Base-by-base conservation (phyloP, 2,888 invertebrate genomes). In the Stenurella melanura region DNA sequence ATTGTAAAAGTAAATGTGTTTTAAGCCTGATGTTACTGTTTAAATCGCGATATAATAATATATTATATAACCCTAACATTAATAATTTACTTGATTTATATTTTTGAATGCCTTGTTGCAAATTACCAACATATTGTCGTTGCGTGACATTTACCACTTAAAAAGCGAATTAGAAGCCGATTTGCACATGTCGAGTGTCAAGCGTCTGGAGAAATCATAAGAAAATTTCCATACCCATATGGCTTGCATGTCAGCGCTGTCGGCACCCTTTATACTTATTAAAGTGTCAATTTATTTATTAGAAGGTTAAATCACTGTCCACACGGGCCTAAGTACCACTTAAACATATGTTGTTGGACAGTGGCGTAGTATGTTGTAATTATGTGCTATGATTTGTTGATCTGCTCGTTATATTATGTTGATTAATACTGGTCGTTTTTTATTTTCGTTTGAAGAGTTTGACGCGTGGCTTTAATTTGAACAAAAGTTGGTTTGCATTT, bases 221-320 rank as follows among this genome's bases (percentile, higher is more conserved):
- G 42, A 70, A 42, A 70, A 70, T 70, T 70, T 70, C 70, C 70
- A 60, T 70, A 70, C 34, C 68, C 78, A 78, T 69, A 73, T 75
- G 78, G 72, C 69, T 50, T 57, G 60, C 74, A 61, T 74, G 34
- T 75, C 73, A 72, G 64, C 30, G 70, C 50, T 58, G 77, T 67
- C 70, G 74, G 77, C 63, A 68, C 63, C 67, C 69, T 78, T 78
- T 78, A 66, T 73, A 66, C 64, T 56, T 61, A 64, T 75, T 70
- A 68, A 21, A 50, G 75, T 75, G 78, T 78, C 78, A 78, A 78
- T 78, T 69, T 75, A 70, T 78, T 78, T 75, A 78, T 78, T 78
- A 69, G 61, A 66, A 73, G 76, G 69, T 73, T 76, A 67, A 77
- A 77, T 77, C 77, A 77, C 70, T 74, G 74, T 77, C 71, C 74